These are phyloP conservation scores for Heloderma charlesbogerti DNA, from an alignment of 2,113 vertebrate genomes.

Conservation along the genomic window DNA sequence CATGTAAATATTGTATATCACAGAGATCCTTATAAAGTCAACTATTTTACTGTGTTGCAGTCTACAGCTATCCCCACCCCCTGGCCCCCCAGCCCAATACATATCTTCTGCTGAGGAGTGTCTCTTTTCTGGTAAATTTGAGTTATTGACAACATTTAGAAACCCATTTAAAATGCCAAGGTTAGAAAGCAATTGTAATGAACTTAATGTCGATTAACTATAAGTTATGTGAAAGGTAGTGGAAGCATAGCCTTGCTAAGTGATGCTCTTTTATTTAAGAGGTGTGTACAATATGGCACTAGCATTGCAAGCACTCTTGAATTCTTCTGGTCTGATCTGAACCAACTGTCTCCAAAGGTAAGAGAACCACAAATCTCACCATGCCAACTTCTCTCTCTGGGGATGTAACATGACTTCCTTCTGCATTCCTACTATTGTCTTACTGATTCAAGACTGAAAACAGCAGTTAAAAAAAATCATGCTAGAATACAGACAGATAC, in stretches of 20 bases:
- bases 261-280: slow-evolving; percentile 19
- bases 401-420: slow-evolving; percentile 16
- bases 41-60: slow-evolving; percentile 59
- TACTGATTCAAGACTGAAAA: not conserved
- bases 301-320: not conserved
- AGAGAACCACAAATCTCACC: slow-evolving; percentile 16
- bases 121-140: slow-evolving; percentile 37
- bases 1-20: slow-evolving; percentile 51
- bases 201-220: not conserved
- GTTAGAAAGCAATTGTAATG: not conserved
- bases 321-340: not conserved
- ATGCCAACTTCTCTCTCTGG: not conserved
- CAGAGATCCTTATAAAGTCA: slow-evolving; percentile 52
- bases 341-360: slow-evolving; percentile 1
- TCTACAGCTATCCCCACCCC: slow-evolving; percentile 22
- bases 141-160: not conserved
- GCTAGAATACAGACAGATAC: slow-evolving; percentile 15
- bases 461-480: not conserved
- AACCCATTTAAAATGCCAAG: slow-evolving; percentile 5
- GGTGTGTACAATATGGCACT: not conserved
- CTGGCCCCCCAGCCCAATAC: slow-evolving; percentile 37
- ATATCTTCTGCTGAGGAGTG: slow-evolving; percentile 25
- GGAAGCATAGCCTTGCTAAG: slow-evolving; percentile 18
- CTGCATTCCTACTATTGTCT: not conserved
- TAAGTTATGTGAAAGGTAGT: slow-evolving; percentile 15